Percentiles rank a stretch among this genome's conserved stretches.
Conservation (phyloP, 2,888 invertebrate species). For the Dicyrtomina minuta region DNA sequence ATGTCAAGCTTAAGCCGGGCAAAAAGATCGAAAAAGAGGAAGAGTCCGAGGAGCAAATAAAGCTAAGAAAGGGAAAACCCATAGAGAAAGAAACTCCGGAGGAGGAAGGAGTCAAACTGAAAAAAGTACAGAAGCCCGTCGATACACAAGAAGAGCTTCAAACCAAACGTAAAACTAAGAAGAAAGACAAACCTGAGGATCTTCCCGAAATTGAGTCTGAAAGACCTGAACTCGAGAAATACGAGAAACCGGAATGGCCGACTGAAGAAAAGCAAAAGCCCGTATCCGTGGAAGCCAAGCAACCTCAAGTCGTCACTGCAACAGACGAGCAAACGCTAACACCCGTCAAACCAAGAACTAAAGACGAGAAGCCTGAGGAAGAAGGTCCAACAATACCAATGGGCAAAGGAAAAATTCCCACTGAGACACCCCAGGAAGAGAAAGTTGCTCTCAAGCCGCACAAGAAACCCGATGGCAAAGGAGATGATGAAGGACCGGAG, state of each 20-base stretch:
- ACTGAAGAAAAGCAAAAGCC: conserved; percentile 55
- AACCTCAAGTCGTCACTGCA: conserved; percentile 15
- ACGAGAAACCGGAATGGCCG: conserved; percentile 44
- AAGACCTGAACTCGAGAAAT: conserved; percentile 32
- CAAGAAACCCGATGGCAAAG: conserved; percentile 7
- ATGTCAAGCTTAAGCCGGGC: neutral
- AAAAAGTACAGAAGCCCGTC: conserved; percentile 16
- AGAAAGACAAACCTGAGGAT: conserved; percentile 6
- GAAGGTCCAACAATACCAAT: conserved; percentile 11
- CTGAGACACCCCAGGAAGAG: conserved; percentile 19
- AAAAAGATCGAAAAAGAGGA: conserved; percentile 26
- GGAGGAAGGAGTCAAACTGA: conserved; percentile 12
- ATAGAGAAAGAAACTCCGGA: conserved; percentile 21
- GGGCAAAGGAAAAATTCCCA: conserved; percentile 29
- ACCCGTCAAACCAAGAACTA: neutral
- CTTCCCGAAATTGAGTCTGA: conserved; percentile 32
- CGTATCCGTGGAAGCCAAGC: conserved; percentile 37
- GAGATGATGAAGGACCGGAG: neutral
- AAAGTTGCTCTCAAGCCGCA: conserved; percentile 20
- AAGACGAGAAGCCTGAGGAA: conserved; percentile 2
- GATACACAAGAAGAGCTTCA: conserved; percentile 24
- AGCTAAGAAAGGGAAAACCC: conserved; percentile 19
- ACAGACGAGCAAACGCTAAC: neutral
- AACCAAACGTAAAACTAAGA: conserved; percentile 53
- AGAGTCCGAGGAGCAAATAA: conserved; percentile 42